Evolutionary conservation across 2,113 vertebrate genomes (phyloP), one percentile per base, ranked within the genome.

Genomic region (Notarius quadriscutis): DNA sequence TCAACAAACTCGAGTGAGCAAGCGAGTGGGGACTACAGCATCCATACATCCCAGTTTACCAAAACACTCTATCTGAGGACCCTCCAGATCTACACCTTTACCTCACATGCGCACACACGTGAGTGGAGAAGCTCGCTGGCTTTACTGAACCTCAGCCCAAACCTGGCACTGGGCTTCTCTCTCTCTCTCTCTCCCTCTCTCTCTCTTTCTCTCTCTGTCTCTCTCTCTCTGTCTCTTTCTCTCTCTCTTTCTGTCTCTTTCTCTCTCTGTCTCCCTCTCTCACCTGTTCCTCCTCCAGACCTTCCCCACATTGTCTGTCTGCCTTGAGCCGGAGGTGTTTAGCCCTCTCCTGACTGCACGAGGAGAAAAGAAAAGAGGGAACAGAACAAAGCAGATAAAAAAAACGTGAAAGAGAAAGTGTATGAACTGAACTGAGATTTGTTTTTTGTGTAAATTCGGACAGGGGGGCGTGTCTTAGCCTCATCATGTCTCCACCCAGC

Each of bases 401-500:
- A 79, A 90, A 80, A 90, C 87, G 80, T 71, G 90, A 89, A 84
- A 80, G 85, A 83, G 87, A 92, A 88, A 91, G 87, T 83, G 90
- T 90, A 81, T 86, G 91, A 88, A 90, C 89, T 91, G 92, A 84
- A 78, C 51, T 60, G 83, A 79, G 81, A n/a, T 10, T 72, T 22
- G n/a, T 41, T 27, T 67, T 14, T 25, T 11, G 34, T 58, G 51
- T 57, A 27, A 65, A 85, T 77, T 89, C 82, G 81, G 89, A 89
- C 84, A 82, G 84, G 89, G 81, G 81, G 88, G 84, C 81, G 81
- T 86, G 90, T 90, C 86, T 90, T 84, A 78, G 20, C 41, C 83
- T 87, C 89, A 84, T 91, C 91, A 94, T 91, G 93, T 95, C 92
- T 91, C 41, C 87, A 84, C 60, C 4, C 60, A 91, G 87, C 88